phyloP scores from a whole-genome alignment of 2,113 vertebrate genomes.

The Cinclus mexicanus region DNA sequence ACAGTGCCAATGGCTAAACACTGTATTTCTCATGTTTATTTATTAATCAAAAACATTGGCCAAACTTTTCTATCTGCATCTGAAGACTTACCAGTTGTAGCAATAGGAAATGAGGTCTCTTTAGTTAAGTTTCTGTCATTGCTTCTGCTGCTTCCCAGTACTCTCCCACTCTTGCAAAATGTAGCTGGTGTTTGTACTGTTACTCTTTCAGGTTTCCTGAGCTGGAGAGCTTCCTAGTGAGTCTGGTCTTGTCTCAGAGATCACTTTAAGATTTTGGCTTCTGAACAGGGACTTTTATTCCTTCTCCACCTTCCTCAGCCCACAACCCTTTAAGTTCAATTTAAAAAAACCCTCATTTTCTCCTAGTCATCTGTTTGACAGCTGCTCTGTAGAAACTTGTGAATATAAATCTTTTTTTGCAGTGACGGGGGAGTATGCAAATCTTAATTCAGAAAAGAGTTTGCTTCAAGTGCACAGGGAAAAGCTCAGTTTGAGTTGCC shows the following conservation, averaged over 20 bases:
- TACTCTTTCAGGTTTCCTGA: background rate
- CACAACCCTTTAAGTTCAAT: background rate
- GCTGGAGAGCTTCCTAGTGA: conserved; percentile 11
- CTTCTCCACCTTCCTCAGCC: background rate
- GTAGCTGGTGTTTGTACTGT: background rate
- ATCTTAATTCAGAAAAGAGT: conserved; percentile 61
- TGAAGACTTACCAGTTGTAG: background rate
- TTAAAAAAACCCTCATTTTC: background rate
- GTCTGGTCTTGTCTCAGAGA: conserved; percentile 6
- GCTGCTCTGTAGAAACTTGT: conserved; percentile 60
- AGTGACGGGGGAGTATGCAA: conserved; percentile 52
- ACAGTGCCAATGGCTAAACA: background rate
- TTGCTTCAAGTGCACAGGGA: conserved; percentile 1
- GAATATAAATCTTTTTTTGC: conserved; percentile 64
- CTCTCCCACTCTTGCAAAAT: background rate
- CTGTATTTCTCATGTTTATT: background rate
- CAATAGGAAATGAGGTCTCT: background rate
- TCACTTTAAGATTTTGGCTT: conserved; percentile 14
- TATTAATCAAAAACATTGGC: background rate
- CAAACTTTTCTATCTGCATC: background rate
- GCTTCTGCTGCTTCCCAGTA: background rate
- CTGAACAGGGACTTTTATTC: background rate
- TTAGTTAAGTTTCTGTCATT: background rate
- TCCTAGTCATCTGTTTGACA: conserved; percentile 59
- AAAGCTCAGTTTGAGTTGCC: background rate